phyloP scores from a whole-genome alignment of 2,113 vertebrate species.

The Callospermophilus lateralis region DNA sequence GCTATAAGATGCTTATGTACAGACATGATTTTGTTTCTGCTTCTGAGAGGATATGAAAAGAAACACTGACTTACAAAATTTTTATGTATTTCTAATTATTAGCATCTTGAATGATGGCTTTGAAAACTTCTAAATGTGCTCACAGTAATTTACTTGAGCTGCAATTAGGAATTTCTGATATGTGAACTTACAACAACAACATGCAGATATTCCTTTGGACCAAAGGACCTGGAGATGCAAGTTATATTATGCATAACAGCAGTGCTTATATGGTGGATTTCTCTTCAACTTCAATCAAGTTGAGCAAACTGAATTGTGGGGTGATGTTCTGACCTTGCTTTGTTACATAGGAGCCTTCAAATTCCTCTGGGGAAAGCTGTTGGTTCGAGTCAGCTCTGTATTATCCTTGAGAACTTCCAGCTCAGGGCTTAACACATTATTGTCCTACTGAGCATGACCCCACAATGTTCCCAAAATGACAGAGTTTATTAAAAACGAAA shows the following conservation, averaged over 20 bases:
- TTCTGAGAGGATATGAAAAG: slow-evolving; percentile 6
- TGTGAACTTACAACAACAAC: background rate
- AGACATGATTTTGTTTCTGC: slow-evolving; percentile 15
- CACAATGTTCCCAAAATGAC: background rate
- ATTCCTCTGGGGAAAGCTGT: background rate
- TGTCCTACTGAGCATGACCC: background rate
- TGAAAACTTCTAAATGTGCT: background rate
- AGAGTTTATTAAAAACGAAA: slow-evolving; percentile 6
- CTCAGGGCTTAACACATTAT: background rate
- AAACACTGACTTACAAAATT: background rate
- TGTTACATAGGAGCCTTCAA: background rate
- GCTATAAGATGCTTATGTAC: background rate
- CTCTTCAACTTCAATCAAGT: background rate
- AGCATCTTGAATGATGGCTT: background rate
- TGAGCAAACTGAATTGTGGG: background rate
- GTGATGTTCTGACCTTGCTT: background rate
- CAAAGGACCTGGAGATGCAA: background rate
- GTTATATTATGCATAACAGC: background rate
- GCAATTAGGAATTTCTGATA: background rate
- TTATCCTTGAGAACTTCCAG: background rate
- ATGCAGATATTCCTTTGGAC: background rate
- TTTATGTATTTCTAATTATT: background rate
- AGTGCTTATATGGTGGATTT: background rate
- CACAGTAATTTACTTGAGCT: background rate
- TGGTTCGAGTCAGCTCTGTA: background rate